Base-by-base conservation (phyloP, 2,113 vertebrate genomes). In the Entomyzon cyanotis region DNA sequence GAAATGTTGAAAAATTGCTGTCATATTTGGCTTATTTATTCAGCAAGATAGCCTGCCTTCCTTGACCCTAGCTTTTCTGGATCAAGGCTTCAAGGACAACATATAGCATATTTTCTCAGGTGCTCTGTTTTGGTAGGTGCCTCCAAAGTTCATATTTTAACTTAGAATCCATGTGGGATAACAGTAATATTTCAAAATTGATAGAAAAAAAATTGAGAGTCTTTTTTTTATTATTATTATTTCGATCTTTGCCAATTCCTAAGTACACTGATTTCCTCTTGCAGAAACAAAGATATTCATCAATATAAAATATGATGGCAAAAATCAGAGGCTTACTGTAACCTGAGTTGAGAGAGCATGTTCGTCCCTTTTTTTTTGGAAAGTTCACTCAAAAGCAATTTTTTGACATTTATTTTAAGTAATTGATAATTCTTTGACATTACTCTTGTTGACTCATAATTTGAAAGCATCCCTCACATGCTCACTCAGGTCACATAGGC, bases 211-310 rank as follows among this genome's bases (percentile, higher is more conserved):
- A 14, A 10, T 37, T 27, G 20, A 24, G 23, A 20, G 3, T 0
- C 0, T 46, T 46, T 46, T 46, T 46, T 44, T 44, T 44, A 7
- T 15, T 37, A n/a, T n/a, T 12, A 42, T 42, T 20, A 27, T 6
- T 5, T 39, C 23, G 33, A 35, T 25, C 7, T 35, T 67, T 53
- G 5, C 2, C 12, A 52, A 2, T 2, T 58, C 17, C 31, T 53
- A 69, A 65, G 69, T 73, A 24, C 3, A 46, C 10, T 21, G 0
- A n/a, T 73, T 87, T 70, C 11, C 21, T 74, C 23, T 81, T 70
- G 15, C 7, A 42, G n/a, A 86, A 83, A 64, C 3, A 59, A 55
- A 69, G 0, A 15, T 41, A 47, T 23, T 44, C 0, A 25, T 13
- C 82, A 13, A 49, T 41, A 12, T 68, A 58, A 93, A 82, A 63